phyloP scores from a whole-genome alignment of 2,113 vertebrate genomes.

The Pygoscelis antarcticus region DNA sequence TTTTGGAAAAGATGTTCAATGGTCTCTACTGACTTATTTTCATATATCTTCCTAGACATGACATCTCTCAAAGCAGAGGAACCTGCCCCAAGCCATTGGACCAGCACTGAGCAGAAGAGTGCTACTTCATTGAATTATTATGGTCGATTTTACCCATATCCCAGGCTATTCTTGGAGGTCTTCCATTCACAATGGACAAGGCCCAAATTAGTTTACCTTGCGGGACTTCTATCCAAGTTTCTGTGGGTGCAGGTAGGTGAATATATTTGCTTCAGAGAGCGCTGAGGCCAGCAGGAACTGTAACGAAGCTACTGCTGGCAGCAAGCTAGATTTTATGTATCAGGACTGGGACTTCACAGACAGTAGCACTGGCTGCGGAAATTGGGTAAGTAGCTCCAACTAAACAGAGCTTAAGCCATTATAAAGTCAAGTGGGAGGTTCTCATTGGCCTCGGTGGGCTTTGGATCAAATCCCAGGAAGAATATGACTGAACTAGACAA shows the following conservation, averaged over 20 bases:
- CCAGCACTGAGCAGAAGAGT: neutral
- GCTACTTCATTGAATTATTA: neutral
- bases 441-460: neutral
- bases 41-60: neutral
- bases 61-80: neutral
- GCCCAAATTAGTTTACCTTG: neutral
- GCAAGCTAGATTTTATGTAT: neutral
- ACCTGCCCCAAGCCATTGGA: neutral
- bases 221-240: neutral
- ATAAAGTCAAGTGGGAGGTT: constrained; percentile 19
- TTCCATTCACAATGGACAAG: neutral
- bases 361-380: neutral
- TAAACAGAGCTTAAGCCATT: neutral
- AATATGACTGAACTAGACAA: neutral
- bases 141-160: neutral
- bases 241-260: neutral
- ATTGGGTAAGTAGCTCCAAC: constrained; percentile 3
- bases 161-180: neutral
- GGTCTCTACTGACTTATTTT: neutral
- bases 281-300: neutral
- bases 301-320: neutral
- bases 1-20: neutral
- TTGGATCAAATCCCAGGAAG: constrained; percentile 10
- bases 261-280: neutral
- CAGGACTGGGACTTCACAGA: neutral